Conservation (phyloP, 2,888 invertebrate species). For the Drosophila kambysellisi region DNA sequence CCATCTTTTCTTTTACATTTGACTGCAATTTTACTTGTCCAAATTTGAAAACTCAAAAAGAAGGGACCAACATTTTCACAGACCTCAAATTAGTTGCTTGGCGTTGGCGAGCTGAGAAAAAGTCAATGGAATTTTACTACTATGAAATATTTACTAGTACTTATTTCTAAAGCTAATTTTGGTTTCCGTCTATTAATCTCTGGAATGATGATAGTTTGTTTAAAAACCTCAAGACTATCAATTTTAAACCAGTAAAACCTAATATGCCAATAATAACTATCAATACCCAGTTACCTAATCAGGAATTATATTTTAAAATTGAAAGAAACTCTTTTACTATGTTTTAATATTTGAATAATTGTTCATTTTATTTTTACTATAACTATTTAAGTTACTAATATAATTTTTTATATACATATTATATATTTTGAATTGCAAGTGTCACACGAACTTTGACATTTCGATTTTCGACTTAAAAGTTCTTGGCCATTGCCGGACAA, state of each 20-base stretch:
- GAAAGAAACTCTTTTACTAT: not conserved
- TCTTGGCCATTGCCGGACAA: constrained; percentile 12
- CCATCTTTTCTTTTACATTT: constrained; percentile 64
- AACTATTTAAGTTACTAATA: not conserved
- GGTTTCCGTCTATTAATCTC: not conserved
- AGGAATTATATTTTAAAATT: not conserved
- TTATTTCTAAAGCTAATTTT: not conserved
- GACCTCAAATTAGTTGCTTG: constrained; percentile 40
- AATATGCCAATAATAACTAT: not conserved
- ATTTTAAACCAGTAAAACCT: not conserved
- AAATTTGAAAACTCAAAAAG: constrained; percentile 46
- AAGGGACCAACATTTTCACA: constrained; percentile 53
- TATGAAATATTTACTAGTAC: not conserved
- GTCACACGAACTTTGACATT: constrained; percentile 38
- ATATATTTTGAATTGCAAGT: not conserved
- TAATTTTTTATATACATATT: not conserved
- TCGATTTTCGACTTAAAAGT: constrained; percentile 45
- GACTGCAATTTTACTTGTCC: constrained; percentile 70
- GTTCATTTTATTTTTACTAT: not conserved
- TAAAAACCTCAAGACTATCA: accelerated
- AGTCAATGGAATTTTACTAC: not conserved
- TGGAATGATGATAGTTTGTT: not conserved
- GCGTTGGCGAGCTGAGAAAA: constrained; percentile 4
- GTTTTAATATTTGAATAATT: not conserved
- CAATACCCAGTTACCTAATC: not conserved